Conservation (phyloP, 2,888 invertebrate species). For the Tachina fera region DNA sequence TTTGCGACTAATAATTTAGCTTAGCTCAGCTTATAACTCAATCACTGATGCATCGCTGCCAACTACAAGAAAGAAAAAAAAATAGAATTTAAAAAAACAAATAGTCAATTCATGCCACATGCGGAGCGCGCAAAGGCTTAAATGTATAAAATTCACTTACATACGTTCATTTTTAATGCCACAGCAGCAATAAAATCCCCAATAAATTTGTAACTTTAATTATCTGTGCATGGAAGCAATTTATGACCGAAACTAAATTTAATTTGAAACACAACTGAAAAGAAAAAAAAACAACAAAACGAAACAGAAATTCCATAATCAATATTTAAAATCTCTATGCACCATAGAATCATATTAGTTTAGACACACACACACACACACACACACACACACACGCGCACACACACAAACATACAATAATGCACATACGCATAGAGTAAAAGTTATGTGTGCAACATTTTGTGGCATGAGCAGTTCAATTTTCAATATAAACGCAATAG, state of each 20-base stretch:
- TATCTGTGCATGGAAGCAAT: constrained; percentile 68
- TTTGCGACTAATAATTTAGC: constrained; percentile 52
- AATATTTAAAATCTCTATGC: constrained; percentile 46
- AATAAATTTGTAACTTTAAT: constrained; percentile 71
- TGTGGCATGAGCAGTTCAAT: constrained; percentile 42
- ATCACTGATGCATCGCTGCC: constrained; percentile 45
- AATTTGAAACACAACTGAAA: constrained; percentile 66
- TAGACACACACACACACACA: not conserved
- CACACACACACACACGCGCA: not conserved
- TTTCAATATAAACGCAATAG: constrained; percentile 30
- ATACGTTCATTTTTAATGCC: constrained; percentile 25
- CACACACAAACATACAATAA: not conserved
- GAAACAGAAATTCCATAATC: constrained; percentile 48
- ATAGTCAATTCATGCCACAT: constrained; percentile 29
- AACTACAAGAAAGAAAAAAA: not conserved
- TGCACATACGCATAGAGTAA: not conserved
- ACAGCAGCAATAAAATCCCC: constrained; percentile 28
- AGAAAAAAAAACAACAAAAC: constrained; percentile 30
- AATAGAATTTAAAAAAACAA: not conserved
- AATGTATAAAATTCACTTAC: constrained; percentile 48
- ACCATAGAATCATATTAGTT: constrained; percentile 4
- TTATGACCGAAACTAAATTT: constrained; percentile 69
- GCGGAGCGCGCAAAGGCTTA: constrained; percentile 10
- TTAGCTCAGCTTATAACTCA: constrained; percentile 63
- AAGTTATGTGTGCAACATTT: constrained; percentile 16